Conservation (phyloP, 2,888 invertebrate genomes). For the Leptopilina drosophilae region DNA sequence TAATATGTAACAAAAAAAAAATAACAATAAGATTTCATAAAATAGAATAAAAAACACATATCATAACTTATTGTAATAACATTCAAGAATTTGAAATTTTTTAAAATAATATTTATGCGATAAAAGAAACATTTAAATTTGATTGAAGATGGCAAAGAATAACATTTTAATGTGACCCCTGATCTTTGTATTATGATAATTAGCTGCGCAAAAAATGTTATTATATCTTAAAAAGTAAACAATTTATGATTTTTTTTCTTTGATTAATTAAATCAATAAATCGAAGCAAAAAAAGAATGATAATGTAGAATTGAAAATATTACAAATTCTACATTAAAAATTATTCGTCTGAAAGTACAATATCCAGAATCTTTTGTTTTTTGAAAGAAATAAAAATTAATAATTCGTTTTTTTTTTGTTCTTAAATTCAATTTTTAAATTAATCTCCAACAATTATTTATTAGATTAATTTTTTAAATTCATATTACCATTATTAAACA, state of each 20-base stretch:
- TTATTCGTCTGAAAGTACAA: conserved; percentile 1
- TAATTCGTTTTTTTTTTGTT: too few relatives aligned
- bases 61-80: conserved; percentile 1
- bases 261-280: neutral
- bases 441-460: too few relatives aligned
- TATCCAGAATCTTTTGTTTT: neutral
- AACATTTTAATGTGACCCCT: conserved; percentile 22
- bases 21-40: conserved; percentile 21
- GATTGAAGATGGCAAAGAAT: conserved; percentile 30
- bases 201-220: conserved; percentile 14
- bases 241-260: neutral
- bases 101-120: neutral
- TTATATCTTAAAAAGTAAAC: neutral
- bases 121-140: conserved; percentile 1
- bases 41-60: conserved; percentile 1
- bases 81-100: neutral
- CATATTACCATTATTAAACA: too few relatives aligned
- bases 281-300: neutral
- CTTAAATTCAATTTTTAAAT: neutral
- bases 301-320: neutral
- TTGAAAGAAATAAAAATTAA: too few relatives aligned
- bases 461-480: too few relatives aligned
- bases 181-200: conserved; percentile 12
- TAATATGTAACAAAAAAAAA: neutral
- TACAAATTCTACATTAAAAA: neutral